A percentile compares a stretch with the other conserved stretches of the same genome.
phyloP scores from a whole-genome alignment of 2,113 vertebrate species.

The Oncorhynchus mykiss region DNA sequence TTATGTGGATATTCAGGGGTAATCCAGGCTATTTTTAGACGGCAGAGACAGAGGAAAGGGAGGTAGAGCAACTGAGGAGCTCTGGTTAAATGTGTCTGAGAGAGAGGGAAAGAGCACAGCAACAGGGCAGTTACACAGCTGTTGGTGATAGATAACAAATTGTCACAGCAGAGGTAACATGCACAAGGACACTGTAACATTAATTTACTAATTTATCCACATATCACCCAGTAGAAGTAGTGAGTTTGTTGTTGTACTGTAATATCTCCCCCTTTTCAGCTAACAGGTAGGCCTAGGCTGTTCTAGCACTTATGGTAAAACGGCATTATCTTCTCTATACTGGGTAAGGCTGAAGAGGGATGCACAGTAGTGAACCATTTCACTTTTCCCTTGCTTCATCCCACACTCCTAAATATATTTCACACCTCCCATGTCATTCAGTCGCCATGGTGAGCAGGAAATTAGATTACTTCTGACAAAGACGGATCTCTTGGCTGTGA shows the following conservation, averaged over 20 bases:
- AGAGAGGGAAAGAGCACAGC: conserved; percentile 20
- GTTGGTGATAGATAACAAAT: conserved; percentile 54
- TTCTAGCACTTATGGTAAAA: neutral
- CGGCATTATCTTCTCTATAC: too few relatives aligned
- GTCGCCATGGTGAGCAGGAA: conserved; percentile 30
- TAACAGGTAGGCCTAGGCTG: neutral
- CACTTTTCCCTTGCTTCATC: conserved; percentile 17
- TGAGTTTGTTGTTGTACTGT: conserved; percentile 21
- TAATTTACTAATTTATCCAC: conserved; percentile 47
- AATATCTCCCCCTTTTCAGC: conserved; percentile 28
- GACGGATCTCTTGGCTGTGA: conserved; percentile 50
- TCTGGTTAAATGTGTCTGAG: neutral
- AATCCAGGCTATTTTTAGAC: conserved; percentile 15
- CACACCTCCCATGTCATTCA: neutral
- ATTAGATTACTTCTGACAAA: conserved; percentile 57
- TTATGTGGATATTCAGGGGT: conserved; percentile 7
- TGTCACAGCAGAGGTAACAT: conserved; percentile 40
- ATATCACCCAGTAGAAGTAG: conserved; percentile 21
- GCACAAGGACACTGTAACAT: conserved; percentile 40
- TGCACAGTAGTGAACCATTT: neutral
- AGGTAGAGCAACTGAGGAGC: neutral
- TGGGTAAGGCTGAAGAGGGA: too few relatives aligned
- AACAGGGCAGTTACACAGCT: conserved; percentile 47
- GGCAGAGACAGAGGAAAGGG: neutral
- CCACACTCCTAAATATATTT: neutral